These are phyloP conservation scores for Halichondria panicea DNA, from an alignment of 37 sponge, comb jelly and placozoan genomes.

Conservation along the genomic window DNA sequence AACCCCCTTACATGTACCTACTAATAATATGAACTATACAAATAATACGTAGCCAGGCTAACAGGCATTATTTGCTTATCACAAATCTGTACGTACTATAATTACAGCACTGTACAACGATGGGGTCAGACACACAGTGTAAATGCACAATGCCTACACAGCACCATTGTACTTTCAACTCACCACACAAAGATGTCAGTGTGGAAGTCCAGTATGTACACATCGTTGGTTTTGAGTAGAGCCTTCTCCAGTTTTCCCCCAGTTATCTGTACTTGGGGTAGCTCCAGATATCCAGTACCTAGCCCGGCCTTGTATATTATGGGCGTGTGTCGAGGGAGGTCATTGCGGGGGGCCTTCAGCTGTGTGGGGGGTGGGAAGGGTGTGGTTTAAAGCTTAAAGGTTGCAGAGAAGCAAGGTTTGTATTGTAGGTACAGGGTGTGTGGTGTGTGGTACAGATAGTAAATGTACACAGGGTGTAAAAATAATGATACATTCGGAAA, in stretches of 20 bases:
- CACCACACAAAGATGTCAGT: constrained; percentile 92
- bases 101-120: not conserved
- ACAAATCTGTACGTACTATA: not conserved
- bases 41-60: constrained; percentile 3
- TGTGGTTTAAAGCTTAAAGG: too few species aligned
- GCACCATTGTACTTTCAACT: constrained; percentile 11
- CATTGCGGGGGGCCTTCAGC: not conserved
- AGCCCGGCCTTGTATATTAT: constrained; percentile 73
- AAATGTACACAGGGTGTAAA: too few species aligned
- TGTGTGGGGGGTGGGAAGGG: not conserved
- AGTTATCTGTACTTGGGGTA: constrained; percentile 80
- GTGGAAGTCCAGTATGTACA: constrained; percentile 84
- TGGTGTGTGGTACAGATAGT: too few species aligned
- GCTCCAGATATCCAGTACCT: constrained; percentile 92
- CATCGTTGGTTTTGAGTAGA: constrained; percentile 68
- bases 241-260: constrained; percentile 21
- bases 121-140: not conserved
- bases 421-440: too few species aligned
- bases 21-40: too few species aligned
- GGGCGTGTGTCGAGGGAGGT: not conserved
- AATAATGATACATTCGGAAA: too few species aligned
- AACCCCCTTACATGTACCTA: too few species aligned
- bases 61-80: not conserved
- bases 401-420: too few species aligned
- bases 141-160: too few species aligned